Evolutionary conservation across 2,113 vertebrate genomes (phyloP), one percentile per base, ranked within the genome.

Genomic region (Odocoileus hemionus): DNA sequence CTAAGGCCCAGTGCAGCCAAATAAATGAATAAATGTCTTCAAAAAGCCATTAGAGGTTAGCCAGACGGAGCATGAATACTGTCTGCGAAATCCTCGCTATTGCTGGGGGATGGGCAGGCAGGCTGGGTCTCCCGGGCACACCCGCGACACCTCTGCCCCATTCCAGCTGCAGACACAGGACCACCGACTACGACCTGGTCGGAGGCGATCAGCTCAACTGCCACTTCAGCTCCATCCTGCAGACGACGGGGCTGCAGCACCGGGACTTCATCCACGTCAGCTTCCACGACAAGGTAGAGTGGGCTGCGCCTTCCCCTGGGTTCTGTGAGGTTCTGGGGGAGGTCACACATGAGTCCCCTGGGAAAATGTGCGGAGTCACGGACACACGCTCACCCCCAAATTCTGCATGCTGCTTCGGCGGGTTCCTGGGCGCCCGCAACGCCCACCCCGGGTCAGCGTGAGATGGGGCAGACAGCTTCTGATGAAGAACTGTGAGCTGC

Each of bases 221-320:
- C 85, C 99, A 99, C 88, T 99, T 99, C 80, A 99, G 99, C 54
- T 99, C 99, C 98, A 99, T 99, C 98, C 98, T 99, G 82, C 99
- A 99, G 33, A 99, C 98, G 43, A 99, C 99, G 0, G 99, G 99
- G 50, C 98, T 99, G 39, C 99, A 99, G 98, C 99, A 99, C 98
- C 98, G 99, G 97, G 99, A 99, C 97, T 99, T 99, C 98, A 99
- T 99, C 98, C 98, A 99, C 86, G 98, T 99, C 97, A 99, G 99
- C 98, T 99, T 99, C 87, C 99, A 99, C 82, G 99, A 99, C 99
- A 99, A 99, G 99, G 99, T 99, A 96, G 5, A 3, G 55, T 30
- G 1, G 5, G 7, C 1, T 1, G 23, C 0, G 4, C 12, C 21
- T 14, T 12, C n/a, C 17, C 30, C 13, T 23, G 70, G 91, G 55